phyloP scores from a whole-genome alignment of 2,888 invertebrate genomes.

The Ectropis crepuscularia region DNA sequence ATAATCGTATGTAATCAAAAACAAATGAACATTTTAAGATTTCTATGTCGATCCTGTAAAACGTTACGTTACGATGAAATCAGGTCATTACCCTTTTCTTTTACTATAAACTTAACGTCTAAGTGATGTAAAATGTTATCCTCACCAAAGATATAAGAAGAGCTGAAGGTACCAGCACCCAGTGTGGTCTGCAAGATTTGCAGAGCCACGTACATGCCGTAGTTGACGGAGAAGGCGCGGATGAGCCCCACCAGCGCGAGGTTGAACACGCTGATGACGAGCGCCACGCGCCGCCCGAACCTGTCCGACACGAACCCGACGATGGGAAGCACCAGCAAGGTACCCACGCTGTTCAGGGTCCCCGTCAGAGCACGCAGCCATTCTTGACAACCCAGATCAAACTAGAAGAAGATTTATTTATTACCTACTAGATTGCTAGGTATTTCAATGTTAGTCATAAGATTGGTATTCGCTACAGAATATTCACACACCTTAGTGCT shows the following conservation, averaged over 20 bases:
- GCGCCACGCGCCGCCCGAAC: conserved; percentile 80
- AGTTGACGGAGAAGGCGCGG: conserved; percentile 83
- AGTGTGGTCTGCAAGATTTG: conserved; percentile 83
- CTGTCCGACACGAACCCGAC: conserved; percentile 89
- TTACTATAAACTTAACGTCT: neutral
- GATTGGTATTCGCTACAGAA: too few relatives aligned
- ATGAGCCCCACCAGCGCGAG: conserved; percentile 77
- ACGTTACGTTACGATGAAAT: too few relatives aligned
- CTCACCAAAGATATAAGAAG: conserved; percentile 75
- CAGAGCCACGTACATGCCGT: conserved; percentile 79
- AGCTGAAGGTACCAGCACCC: conserved; percentile 82
- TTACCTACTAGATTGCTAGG: neutral
- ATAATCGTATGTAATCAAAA: too few relatives aligned
- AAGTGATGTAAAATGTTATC: neutral
- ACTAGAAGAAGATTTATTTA: conserved; percentile 71
- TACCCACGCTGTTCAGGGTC: conserved; percentile 88
- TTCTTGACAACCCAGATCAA: conserved; percentile 86
- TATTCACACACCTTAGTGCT: too few relatives aligned
- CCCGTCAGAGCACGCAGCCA: conserved; percentile 90
- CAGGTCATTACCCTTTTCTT: too few relatives aligned
- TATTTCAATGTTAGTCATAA: too few relatives aligned
- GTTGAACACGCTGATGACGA: conserved; percentile 75
- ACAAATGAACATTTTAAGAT: too few relatives aligned
- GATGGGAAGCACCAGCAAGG: conserved; percentile 87
- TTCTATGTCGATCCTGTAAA: too few relatives aligned